Conservation (phyloP, 2,797 vertebrate genomes). For the Betta splendens region DNA sequence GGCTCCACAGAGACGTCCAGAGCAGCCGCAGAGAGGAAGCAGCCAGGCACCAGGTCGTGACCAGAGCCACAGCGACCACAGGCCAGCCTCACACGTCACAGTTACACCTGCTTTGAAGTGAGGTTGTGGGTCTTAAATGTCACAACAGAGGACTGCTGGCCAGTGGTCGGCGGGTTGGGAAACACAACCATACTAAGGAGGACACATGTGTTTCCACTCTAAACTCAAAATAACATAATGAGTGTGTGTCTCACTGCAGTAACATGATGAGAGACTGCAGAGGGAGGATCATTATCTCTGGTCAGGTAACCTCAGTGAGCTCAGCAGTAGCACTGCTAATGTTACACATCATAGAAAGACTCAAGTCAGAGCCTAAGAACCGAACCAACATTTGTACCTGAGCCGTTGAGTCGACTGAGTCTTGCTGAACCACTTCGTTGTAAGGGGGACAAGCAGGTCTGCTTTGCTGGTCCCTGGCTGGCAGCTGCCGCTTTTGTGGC, state of each 20-base stretch:
- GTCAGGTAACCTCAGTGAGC: too few species aligned
- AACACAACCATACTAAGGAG: neutral
- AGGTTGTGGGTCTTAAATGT: neutral
- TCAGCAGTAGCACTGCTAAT: too few species aligned
- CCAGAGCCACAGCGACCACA: constrained; percentile 34
- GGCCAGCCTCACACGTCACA: constrained; percentile 28
- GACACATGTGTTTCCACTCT: constrained; percentile 2
- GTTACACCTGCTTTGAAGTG: neutral
- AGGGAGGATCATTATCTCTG: constrained; percentile 36
- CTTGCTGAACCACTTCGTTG: constrained; percentile 69
- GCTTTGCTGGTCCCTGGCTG: constrained; percentile 38
- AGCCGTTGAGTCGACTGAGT: constrained; percentile 36
- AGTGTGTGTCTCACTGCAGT: constrained; percentile 7
- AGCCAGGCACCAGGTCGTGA: constrained; percentile 40
- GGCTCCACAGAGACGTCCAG: constrained; percentile 34
- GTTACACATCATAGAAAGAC: too few species aligned
- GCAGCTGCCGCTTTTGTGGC: constrained; percentile 27
- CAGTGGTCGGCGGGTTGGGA: neutral
- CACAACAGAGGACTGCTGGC: neutral
- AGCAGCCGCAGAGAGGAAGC: constrained; percentile 26
- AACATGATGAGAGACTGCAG: constrained; percentile 38
- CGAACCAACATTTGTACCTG: constrained; percentile 63
- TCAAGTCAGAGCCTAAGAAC: too few species aligned
- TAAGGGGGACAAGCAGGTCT: constrained; percentile 52
- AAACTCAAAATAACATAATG: constrained; percentile 1